Evolutionary conservation across 2,888 invertebrate species (phyloP).

Genomic region (Athrips mouffetella): DNA sequence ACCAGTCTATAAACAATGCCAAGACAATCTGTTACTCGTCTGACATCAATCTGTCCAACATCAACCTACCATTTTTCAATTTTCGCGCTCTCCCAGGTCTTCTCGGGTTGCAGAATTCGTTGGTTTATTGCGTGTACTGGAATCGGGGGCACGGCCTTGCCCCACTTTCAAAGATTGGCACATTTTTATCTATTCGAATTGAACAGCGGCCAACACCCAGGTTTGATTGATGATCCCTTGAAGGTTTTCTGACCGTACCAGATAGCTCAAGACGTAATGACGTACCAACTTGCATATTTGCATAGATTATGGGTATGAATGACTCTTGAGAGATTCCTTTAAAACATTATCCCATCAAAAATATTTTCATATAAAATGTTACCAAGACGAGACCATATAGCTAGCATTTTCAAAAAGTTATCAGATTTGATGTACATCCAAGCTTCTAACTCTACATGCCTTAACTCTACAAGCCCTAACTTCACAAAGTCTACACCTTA

Average conservation of each 20-base stretch:
- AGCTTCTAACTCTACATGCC: too few species aligned
- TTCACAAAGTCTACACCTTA: too few species aligned
- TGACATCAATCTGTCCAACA: background rate
- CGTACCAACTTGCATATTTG: too few species aligned
- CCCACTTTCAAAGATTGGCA: constrained; percentile 69
- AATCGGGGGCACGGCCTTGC: constrained; percentile 70
- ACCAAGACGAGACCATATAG: too few species aligned
- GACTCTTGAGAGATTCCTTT: too few species aligned
- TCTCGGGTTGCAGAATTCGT: constrained; percentile 30
- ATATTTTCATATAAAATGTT: too few species aligned
- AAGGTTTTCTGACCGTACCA: constrained; percentile 17
- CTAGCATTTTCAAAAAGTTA: too few species aligned
- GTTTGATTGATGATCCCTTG: constrained; percentile 43
- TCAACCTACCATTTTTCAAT: constrained; percentile 8
- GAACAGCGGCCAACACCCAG: constrained; percentile 50
- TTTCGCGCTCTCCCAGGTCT: constrained; percentile 3
- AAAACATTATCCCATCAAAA: too few species aligned
- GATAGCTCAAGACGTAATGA: too few species aligned
- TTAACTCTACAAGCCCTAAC: too few species aligned
- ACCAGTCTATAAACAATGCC: background rate
- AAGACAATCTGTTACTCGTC: background rate
- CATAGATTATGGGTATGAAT: too few species aligned
- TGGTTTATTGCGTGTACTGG: constrained; percentile 53
- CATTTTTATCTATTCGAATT: constrained; percentile 62
- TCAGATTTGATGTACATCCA: too few species aligned